Base-by-base conservation (phyloP, 2,888 invertebrate genomes). In the Mechanitis mazaeus region DNA sequence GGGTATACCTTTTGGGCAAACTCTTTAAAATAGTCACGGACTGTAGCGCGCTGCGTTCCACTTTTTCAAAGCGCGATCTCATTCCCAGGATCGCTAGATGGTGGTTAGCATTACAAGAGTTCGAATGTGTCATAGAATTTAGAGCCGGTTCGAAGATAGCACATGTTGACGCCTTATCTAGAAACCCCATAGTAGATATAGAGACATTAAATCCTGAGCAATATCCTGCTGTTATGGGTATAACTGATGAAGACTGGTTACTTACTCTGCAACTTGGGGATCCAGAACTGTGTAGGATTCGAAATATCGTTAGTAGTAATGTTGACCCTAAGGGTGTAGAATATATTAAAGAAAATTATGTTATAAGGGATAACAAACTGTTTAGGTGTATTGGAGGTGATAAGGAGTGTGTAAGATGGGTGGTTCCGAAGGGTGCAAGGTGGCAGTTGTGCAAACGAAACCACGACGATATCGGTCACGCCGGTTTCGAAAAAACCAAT, bases 381-480 rank as follows among this genome's bases (percentile, higher is more conserved):
- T 46, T 9, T n/a, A 11, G 46, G n/a, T 46, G 11, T 11, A n/a
- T 46, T 9, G 11, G 11, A 3, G 46, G 11, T n/a, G 12, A 46
- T 46, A 46, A 46, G 46, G 2, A 46, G 6, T 3, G 11, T 6
- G 11, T 11, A 7, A n/a, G 45, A 12, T 33, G 35, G 38, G 35
- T 57, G 9, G 57, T 57, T 9, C 33, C 57, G 9, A 33, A 35
- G 2, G 57, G 45, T 46, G 47, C 12, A 1, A 9, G 57, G n/a
- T 47, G 31, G 57, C 57, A 46, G 7, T 20, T 45, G n/a, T 47
- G 33, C 20, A 57, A 46, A 33, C 59, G n/a, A 1, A 55, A 58
- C 46, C 60, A 63, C 45, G 62, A 64, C 20, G 56, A 64, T 7
- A 54, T 58, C 6, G 62, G 63, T 2, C 64, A 64, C 35, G 33